Conservation (phyloP, 2,797 vertebrate genomes). For the Intellagama lesueurii region DNA sequence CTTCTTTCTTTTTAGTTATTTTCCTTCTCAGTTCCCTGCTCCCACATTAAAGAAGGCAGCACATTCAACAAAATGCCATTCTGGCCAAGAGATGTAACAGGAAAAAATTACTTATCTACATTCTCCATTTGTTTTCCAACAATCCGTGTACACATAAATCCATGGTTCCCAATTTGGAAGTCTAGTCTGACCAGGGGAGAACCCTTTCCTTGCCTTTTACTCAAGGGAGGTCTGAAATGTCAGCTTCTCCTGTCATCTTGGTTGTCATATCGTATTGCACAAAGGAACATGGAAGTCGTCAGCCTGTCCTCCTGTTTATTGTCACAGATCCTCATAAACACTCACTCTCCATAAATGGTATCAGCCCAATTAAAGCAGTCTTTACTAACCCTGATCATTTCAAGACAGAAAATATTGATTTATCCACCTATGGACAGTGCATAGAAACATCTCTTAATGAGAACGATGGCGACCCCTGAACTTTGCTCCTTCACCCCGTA, state of each 20-base stretch:
- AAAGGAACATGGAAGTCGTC: slow-evolving; percentile 65
- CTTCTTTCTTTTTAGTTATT: slow-evolving; percentile 2
- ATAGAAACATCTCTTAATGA: slow-evolving; percentile 80
- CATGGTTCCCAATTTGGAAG: slow-evolving; percentile 41
- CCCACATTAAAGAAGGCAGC: background rate
- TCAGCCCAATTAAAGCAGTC: slow-evolving; percentile 78
- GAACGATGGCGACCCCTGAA: slow-evolving; percentile 76
- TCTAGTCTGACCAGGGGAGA: slow-evolving; percentile 39
- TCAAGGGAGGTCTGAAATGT: slow-evolving; percentile 70
- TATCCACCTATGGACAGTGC: slow-evolving; percentile 72
- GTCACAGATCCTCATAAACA: slow-evolving; percentile 69
- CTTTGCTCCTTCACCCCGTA: slow-evolving; percentile 77
- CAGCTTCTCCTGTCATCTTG: slow-evolving; percentile 65
- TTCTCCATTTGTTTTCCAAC: slow-evolving; percentile 34
- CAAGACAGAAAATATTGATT: slow-evolving; percentile 79
- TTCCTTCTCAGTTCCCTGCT: slow-evolving; percentile 14
- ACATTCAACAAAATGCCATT: slow-evolving; percentile 11
- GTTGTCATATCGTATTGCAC: slow-evolving; percentile 62
- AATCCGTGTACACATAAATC: slow-evolving; percentile 23
- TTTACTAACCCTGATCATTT: slow-evolving; percentile 77
- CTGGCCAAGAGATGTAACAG: background rate
- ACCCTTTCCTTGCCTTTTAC: slow-evolving; percentile 24
- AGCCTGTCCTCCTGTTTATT: slow-evolving; percentile 70
- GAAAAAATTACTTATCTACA: background rate
- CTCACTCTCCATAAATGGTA: slow-evolving; percentile 68